Evolutionary conservation across 2,113 vertebrate genomes (phyloP).

Genomic region (Psammodynastes pulverulentus): DNA sequence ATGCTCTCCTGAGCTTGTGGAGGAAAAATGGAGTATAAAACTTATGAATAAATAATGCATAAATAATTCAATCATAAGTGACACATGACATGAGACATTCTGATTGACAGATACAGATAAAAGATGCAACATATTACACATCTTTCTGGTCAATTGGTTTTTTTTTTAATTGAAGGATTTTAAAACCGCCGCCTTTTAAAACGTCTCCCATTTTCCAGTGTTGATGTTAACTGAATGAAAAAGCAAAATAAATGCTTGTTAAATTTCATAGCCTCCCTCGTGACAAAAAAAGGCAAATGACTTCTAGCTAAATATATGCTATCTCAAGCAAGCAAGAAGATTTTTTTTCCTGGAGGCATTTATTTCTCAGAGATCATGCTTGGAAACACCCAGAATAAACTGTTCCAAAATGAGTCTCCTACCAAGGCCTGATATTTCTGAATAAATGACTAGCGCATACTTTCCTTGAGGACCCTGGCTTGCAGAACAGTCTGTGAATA

Average conservation of each 20-base stretch:
- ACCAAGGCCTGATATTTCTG: background rate
- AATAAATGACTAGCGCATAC: background rate
- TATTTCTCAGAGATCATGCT: slow-evolving; percentile 24
- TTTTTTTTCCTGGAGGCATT: background rate
- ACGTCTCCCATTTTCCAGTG: background rate
- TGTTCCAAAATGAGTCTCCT: slow-evolving; percentile 46
- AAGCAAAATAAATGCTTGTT: rapidly evolving
- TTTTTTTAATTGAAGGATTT: background rate
- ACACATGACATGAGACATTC: background rate
- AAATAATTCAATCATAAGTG: background rate
- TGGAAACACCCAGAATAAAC: slow-evolving; percentile 50
- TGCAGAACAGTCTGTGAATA: background rate
- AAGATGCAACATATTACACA: background rate
- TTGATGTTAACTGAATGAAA: background rate
- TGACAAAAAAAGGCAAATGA: background rate
- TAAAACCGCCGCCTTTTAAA: background rate
- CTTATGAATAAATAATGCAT: background rate
- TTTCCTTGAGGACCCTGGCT: slow-evolving; percentile 47
- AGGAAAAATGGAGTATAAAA: background rate
- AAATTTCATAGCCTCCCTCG: background rate
- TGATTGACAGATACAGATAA: background rate
- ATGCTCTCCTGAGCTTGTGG: background rate
- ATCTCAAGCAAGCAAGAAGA: background rate
- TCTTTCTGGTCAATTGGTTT: background rate
- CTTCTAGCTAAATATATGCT: background rate